Base-by-base conservation (phyloP, 2,113 vertebrate genomes). In the Syngnathus floridae region DNA sequence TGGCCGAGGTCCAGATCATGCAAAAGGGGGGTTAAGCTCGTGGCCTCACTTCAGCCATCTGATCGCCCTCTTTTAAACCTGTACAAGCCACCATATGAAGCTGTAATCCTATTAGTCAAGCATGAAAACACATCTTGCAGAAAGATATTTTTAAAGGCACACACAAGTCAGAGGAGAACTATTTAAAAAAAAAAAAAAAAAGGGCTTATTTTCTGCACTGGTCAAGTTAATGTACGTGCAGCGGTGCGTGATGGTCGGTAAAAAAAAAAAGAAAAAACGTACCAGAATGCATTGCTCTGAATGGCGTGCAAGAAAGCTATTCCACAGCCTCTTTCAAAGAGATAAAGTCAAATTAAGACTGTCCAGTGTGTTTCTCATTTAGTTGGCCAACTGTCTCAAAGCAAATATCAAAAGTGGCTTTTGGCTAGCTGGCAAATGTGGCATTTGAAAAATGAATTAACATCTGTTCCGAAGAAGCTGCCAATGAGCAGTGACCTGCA, bases 41-140 rank as follows among this genome's bases (percentile, higher is more conserved):
- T 69, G 72, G 80, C 81, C 82, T 86, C 85, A 75, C 75, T 81
- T 71, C 43, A 63, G 75, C 81, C 86, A 86, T 85, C 86, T 89
- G 83, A 84, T 84, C 81, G 77, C 69, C 76, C 65, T 56, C 70
- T 73, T 70, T 77, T 66, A 62, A 69, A 80, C 43, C 70, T 69
- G 52, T 72, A 78, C 73, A 63, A 31, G 26, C 26, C 26, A 79
- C 63, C 72, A 58, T 57, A 38, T 52, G 49, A 63, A 74, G 57
- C 76, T 45, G 52, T 76, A 81, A 86, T 87, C 87, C 84, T 73
- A 87, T 91, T 87, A 90, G 75, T 79, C 65, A 81, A 71, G 84
- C 73, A 55, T 78, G 82, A 74, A 48, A 65, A 66, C 19, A 67
- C 48, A 69, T 31, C 40, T 45, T 31, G 45, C 19, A 35, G 16